These are phyloP conservation scores for Leucophenga varia DNA, from an alignment of 1,140 invertebrate genomes.

Conservation along the genomic window DNA sequence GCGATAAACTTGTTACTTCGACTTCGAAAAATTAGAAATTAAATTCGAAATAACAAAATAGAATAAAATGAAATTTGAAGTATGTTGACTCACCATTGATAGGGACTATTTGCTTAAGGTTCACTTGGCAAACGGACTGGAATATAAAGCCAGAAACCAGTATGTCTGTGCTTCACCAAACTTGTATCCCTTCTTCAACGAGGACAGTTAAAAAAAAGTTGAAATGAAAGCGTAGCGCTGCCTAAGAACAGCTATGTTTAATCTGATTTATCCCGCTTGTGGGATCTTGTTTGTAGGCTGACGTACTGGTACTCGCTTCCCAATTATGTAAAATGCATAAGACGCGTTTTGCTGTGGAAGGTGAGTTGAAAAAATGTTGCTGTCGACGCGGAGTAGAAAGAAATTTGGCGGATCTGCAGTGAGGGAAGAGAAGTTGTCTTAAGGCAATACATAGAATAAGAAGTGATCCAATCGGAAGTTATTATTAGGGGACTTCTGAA, in stretches of 20 bases:
- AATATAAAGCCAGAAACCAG: conserved; percentile 16
- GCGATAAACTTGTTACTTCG: no score
- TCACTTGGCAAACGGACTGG: conserved; percentile 5
- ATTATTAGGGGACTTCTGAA: no score
- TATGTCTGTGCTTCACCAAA: no score
- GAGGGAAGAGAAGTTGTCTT: neutral
- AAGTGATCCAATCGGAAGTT: no score
- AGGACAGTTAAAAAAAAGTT: neutral
- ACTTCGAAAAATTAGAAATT: neutral
- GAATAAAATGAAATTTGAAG: conserved; percentile 8
- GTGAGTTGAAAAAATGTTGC: neutral
- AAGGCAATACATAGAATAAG: no score
- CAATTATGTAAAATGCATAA: neutral
- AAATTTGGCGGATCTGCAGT: conserved; percentile 4
- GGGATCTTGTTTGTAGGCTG: no score
- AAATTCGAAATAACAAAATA: neutral
- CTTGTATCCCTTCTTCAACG: no score
- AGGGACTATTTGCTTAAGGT: no score
- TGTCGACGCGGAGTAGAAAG: conserved; percentile 3
- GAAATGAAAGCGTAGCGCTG: conserved; percentile 2
- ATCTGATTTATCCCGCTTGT: no score
- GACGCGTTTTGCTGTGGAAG: neutral
- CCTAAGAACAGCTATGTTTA: no score
- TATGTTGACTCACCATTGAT: no score
- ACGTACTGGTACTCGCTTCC: neutral